These are phyloP conservation scores for Meloidogyne chitwoodi DNA, from an alignment of 1,140 invertebrate genomes.

Conservation along the genomic window DNA sequence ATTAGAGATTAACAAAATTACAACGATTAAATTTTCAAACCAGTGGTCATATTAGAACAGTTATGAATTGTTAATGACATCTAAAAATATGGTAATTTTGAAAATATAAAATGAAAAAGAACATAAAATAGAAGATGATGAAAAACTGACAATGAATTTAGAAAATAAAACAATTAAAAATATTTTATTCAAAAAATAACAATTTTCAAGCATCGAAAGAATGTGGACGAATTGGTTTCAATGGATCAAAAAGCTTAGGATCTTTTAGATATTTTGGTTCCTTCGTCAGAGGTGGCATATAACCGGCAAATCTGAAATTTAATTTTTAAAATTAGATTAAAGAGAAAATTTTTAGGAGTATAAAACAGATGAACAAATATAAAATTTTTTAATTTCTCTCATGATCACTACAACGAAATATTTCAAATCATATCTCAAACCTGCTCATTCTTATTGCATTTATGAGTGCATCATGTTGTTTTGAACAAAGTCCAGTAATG, in stretches of 20 bases:
- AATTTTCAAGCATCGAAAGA: constrained; percentile 48
- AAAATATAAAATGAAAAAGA: background rate
- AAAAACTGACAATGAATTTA: background rate
- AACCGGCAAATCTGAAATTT: constrained; percentile 59
- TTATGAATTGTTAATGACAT: constrained; percentile 19
- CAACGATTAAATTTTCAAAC: background rate
- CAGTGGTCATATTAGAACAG: background rate
- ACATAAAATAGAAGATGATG: background rate
- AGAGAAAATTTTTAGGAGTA: no score
- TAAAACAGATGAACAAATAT: no score
- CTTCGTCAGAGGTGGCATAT: constrained; percentile 75
- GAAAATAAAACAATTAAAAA: background rate
- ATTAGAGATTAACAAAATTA: background rate
- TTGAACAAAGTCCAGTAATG: constrained; percentile 70
- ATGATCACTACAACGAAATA: no score
- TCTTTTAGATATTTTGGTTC: constrained; percentile 74
- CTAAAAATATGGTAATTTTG: background rate
- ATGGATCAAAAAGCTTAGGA: constrained; percentile 79
- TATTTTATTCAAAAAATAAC: constrained; percentile 10
- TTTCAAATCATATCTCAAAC: background rate
- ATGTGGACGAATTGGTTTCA: constrained; percentile 75
- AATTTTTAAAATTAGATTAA: no score
- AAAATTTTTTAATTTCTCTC: no score
- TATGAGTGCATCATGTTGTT: constrained; percentile 54
- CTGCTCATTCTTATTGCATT: constrained; percentile 50